These are phyloP conservation scores for Myotis vivesi DNA, from an alignment of 2,797 vertebrate genomes.

Conservation along the genomic window DNA sequence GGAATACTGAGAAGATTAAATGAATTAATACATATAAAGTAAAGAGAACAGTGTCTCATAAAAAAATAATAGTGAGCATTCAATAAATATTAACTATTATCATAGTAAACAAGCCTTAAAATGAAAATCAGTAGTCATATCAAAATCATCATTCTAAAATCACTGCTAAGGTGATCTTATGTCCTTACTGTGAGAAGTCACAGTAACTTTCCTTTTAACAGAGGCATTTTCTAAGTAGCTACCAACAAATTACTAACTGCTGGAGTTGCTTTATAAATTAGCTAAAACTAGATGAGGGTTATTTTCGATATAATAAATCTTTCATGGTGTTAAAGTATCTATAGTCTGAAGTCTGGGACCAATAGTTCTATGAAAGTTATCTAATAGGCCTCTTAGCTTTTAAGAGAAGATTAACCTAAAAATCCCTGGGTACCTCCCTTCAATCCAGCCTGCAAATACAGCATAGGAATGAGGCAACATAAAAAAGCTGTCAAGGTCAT, in stretches of 20 bases:
- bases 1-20: not conserved
- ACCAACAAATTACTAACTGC: not conserved
- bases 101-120: not conserved
- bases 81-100: not conserved
- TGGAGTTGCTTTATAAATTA: not conserved
- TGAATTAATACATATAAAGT: not conserved
- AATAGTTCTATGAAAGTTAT: not conserved
- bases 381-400: not conserved
- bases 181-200: not conserved
- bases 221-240: not conserved
- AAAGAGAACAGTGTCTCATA: not conserved
- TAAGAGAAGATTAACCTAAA: not conserved
- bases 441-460: not conserved
- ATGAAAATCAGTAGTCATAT: not conserved
- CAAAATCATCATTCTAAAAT: conserved; percentile 10
- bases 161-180: not conserved
- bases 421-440: not conserved
- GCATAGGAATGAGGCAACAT: not conserved
- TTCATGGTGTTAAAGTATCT: not conserved
- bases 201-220: not conserved
- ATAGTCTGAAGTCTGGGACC: not conserved
- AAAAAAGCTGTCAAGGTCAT: not conserved
- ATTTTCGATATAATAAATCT: not conserved
- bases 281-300: not conserved
- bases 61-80: not conserved